Evolutionary conservation across 1,140 invertebrate genomes (phyloP).

Genomic region (Bombus haemorrhoidalis): DNA sequence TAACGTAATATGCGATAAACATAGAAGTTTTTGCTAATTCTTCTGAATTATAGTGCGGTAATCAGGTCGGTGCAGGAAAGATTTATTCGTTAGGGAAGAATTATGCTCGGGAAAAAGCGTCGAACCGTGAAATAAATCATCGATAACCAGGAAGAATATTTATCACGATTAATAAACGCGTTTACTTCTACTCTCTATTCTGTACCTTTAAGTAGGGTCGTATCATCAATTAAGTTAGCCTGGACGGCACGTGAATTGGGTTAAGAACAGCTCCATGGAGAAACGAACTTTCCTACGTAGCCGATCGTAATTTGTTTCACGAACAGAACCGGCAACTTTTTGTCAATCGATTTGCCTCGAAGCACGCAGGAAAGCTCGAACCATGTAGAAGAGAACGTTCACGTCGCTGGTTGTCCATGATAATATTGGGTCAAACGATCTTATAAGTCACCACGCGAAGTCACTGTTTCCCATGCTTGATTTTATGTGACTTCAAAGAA

Average conservation of each 20-base stretch:
- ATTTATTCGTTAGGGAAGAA: not conserved
- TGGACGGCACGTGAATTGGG: not conserved
- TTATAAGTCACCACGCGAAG: not conserved
- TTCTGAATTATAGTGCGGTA: not conserved
- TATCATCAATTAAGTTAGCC: conserved; percentile 6
- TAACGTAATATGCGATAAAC: not conserved
- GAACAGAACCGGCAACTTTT: not conserved
- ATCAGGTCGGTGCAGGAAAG: not conserved
- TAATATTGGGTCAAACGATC: conserved; percentile 10
- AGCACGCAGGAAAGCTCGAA: not conserved
- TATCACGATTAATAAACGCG: not conserved
- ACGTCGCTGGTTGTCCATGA: conserved; percentile 8
- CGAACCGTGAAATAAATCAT: not conserved
- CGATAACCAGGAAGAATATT: not conserved
- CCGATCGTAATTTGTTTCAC: conserved; percentile 4
- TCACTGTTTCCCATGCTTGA: not conserved
- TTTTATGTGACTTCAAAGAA: conserved; percentile 1
- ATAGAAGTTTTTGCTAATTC: not conserved
- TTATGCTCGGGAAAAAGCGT: not conserved
- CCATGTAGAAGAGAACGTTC: conserved; percentile 15
- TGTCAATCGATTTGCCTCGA: not conserved
- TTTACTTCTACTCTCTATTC: not conserved
- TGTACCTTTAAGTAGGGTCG: not conserved
- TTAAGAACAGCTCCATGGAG: not conserved
- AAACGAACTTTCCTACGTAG: not conserved